A percentile compares a stretch with the other conserved stretches of the same genome.
Conservation (phyloP, 2,113 vertebrate species). For the Geococcyx californianus region DNA sequence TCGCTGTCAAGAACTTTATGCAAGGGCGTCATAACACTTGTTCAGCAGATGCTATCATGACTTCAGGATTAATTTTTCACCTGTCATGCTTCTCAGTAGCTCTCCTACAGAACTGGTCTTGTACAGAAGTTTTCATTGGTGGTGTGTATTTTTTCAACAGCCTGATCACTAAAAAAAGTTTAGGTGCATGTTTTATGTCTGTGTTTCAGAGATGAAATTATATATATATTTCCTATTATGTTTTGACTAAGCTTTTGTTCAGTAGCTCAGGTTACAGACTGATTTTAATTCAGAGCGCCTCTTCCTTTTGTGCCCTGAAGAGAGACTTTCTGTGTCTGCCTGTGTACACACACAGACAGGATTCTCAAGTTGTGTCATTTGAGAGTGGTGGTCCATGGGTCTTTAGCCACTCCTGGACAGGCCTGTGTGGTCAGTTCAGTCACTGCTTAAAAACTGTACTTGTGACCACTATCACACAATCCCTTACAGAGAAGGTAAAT, state of each 20-base stretch:
- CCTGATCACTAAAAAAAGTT: background rate
- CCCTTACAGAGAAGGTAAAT: background rate
- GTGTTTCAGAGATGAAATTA: background rate
- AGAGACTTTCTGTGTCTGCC: background rate
- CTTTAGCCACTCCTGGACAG: background rate
- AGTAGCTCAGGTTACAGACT: background rate
- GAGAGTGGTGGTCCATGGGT: background rate
- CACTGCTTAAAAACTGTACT: background rate
- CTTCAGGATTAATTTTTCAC: background rate
- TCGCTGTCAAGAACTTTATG: background rate
- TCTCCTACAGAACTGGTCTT: background rate
- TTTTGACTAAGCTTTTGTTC: background rate
- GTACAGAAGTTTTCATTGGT: background rate
- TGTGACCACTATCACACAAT: background rate
- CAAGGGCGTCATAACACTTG: background rate
- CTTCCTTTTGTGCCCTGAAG: background rate
- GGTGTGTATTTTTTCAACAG: background rate
- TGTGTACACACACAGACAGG: background rate
- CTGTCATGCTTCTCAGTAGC: background rate
- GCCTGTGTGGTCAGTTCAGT: background rate
- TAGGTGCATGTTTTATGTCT: background rate
- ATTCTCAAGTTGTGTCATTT: background rate
- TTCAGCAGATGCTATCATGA: background rate
- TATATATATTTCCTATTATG: background rate
- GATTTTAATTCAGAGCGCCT: background rate